phyloP scores from a whole-genome alignment of 2,797 vertebrate species.

The Sebastiscus albofasciatus region DNA sequence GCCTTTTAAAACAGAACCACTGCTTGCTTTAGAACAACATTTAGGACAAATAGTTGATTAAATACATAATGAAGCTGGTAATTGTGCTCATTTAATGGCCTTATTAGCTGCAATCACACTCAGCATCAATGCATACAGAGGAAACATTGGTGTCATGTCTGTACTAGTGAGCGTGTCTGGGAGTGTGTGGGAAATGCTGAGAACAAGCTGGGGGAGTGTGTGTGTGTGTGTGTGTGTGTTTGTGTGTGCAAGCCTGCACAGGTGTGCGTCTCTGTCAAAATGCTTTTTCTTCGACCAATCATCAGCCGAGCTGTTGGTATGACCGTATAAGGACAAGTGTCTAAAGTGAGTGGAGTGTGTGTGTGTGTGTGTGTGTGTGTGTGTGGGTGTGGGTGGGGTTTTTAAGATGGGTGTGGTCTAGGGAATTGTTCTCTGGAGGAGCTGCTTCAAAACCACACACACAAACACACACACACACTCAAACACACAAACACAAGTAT shows the following conservation, averaged over 20 bases:
- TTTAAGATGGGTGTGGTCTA: slow-evolving; percentile 51
- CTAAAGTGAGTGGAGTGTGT: neutral
- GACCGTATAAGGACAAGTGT: slow-evolving; percentile 71
- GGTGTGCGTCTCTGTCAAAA: slow-evolving; percentile 39
- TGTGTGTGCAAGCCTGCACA: slow-evolving; percentile 29
- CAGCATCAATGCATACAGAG: neutral
- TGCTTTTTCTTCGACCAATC: slow-evolving; percentile 59
- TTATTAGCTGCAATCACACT: neutral
- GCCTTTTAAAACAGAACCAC: neutral
- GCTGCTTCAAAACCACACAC: too few relatives aligned
- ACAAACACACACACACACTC: too few relatives aligned
- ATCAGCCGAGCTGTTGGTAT: slow-evolving; percentile 31
- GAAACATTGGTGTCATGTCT: neutral
- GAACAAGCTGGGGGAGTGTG: too few relatives aligned
- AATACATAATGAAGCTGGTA: neutral
- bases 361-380: neutral
- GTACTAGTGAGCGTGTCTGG: neutral
- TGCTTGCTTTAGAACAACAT: neutral
- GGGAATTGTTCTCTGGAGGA: slow-evolving; percentile 15
- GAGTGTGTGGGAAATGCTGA: neutral
- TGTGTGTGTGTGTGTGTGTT: neutral
- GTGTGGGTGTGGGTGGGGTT: neutral
- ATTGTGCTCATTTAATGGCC: neutral
- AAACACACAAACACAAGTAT: too few relatives aligned
- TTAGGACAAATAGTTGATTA: neutral